phyloP scores from a whole-genome alignment of 2,797 vertebrate species.

The Acipenser transmontanus region DNA sequence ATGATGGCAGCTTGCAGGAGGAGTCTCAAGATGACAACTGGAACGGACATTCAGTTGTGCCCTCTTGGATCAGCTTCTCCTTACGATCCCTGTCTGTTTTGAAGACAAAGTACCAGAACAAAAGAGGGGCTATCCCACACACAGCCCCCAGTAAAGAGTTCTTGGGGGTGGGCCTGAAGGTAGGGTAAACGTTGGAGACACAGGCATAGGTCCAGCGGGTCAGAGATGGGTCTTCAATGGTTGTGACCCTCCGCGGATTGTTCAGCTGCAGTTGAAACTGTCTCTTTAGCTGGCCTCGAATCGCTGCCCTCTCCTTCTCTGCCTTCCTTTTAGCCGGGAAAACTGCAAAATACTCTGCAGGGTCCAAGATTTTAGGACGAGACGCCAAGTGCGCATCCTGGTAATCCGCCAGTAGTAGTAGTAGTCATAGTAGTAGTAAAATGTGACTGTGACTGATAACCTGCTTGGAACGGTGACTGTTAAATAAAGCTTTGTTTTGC shows the following conservation, averaged over 20 bases:
- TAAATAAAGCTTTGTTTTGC: too few species aligned
- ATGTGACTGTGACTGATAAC: too few species aligned
- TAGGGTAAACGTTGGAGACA: slow-evolving; percentile 53
- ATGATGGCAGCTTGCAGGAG: neutral
- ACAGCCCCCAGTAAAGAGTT: slow-evolving; percentile 65
- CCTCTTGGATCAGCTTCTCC: slow-evolving; percentile 66
- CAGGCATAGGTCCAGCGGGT: slow-evolving; percentile 72
- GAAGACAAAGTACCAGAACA: slow-evolving; percentile 56
- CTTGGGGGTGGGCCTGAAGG: slow-evolving; percentile 67
- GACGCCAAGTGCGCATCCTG: slow-evolving; percentile 50
- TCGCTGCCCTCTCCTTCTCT: slow-evolving; percentile 57
- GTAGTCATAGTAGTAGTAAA: too few species aligned
- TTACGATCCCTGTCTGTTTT: slow-evolving; percentile 67
- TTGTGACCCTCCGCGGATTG: slow-evolving; percentile 56
- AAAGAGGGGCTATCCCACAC: slow-evolving; percentile 59
- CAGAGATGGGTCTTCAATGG: slow-evolving; percentile 80
- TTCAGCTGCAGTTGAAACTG: slow-evolving; percentile 75
- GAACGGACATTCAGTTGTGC: slow-evolving; percentile 57
- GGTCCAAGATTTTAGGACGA: slow-evolving; percentile 66
- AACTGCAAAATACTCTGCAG: slow-evolving; percentile 58
- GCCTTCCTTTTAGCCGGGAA: slow-evolving; percentile 52
- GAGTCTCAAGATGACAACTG: slow-evolving; percentile 55
- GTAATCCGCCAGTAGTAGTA: slow-evolving; percentile 56
- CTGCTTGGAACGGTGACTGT: too few species aligned
- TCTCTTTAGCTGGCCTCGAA: slow-evolving; percentile 72